These are phyloP conservation scores for Protonemura montana DNA, from an alignment of 2,888 invertebrate genomes.

Conservation along the genomic window DNA sequence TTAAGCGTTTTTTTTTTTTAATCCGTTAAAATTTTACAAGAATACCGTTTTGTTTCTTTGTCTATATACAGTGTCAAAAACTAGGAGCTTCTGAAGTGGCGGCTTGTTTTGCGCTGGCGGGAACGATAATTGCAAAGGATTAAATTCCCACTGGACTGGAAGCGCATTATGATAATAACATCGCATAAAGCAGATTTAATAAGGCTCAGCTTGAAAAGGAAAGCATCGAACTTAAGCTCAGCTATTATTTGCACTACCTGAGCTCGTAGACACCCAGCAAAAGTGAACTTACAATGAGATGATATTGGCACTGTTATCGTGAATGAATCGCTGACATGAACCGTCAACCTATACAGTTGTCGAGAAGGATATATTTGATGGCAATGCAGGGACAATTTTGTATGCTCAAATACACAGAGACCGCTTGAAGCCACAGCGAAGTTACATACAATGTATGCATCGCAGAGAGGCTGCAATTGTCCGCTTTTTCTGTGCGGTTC, in stretches of 20 bases:
- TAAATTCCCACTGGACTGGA: not conserved
- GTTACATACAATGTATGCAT: constrained; percentile 17
- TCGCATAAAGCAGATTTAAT: not conserved
- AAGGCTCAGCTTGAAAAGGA: not conserved
- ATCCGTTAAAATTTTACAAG: not conserved
- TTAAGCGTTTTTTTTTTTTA: not conserved
- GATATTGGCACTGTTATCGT: not conserved
- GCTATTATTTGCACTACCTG: not conserved
- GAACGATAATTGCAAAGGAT: not conserved
- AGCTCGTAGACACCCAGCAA: not conserved
- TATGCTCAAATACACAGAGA: not conserved
- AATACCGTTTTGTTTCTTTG: not conserved
- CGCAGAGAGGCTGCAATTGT: constrained; percentile 25
- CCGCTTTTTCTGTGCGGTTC: constrained; percentile 21
- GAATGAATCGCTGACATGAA: not conserved
- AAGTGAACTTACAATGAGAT: not conserved
- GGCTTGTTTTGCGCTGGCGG: not conserved
- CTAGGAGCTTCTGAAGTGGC: not conserved
- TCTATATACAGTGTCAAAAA: not conserved
- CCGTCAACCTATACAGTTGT: not conserved
- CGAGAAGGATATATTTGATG: not conserved
- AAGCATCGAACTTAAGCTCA: not conserved
- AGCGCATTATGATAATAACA: not conserved
- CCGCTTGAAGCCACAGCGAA: constrained; percentile 23
- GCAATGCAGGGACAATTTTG: not conserved